Conservation (phyloP, 1,140 invertebrate species). For the Cotesia chilonis region DNA sequence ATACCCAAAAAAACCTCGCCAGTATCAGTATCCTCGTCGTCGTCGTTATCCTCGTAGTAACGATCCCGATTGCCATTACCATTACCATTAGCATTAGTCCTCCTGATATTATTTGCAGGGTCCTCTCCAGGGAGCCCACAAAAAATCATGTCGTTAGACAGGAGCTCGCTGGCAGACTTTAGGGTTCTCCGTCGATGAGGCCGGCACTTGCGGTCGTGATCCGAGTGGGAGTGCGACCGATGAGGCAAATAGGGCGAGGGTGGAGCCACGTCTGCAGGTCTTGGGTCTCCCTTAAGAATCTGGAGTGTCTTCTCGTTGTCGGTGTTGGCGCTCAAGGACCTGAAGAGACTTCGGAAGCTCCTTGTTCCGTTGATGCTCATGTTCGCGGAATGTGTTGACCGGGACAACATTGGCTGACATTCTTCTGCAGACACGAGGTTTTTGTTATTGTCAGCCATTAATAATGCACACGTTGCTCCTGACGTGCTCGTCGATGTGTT, state of each 20-base stretch:
- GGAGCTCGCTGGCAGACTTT: constrained; percentile 58
- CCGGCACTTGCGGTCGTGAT: constrained; percentile 51
- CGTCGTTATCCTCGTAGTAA: constrained; percentile 44
- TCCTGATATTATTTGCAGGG: constrained; percentile 43
- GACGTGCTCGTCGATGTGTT: constrained; percentile 49
- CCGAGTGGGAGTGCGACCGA: constrained; percentile 60
- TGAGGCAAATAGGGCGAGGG: constrained; percentile 61
- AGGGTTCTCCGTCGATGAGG: constrained; percentile 49
- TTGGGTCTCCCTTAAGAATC: constrained; percentile 68
- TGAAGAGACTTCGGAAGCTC: constrained; percentile 61
- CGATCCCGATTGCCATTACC: too few relatives aligned
- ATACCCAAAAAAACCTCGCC: constrained; percentile 60
- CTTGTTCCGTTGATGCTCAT: constrained; percentile 39
- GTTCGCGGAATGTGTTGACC: neutral
- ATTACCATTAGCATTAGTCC: constrained; percentile 30
- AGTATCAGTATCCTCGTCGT: constrained; percentile 52
- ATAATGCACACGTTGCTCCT: constrained; percentile 44
- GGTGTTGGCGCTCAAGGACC: constrained; percentile 67
- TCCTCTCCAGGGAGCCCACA: constrained; percentile 49
- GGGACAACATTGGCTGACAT: constrained; percentile 48
- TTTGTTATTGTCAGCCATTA: constrained; percentile 45
- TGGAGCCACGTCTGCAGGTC: constrained; percentile 68
- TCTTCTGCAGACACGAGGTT: constrained; percentile 48
- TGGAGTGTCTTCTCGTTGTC: constrained; percentile 66
- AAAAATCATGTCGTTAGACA: constrained; percentile 63